Base-by-base conservation (phyloP, 2,113 vertebrate genomes). In the Oreamnos americanus region DNA sequence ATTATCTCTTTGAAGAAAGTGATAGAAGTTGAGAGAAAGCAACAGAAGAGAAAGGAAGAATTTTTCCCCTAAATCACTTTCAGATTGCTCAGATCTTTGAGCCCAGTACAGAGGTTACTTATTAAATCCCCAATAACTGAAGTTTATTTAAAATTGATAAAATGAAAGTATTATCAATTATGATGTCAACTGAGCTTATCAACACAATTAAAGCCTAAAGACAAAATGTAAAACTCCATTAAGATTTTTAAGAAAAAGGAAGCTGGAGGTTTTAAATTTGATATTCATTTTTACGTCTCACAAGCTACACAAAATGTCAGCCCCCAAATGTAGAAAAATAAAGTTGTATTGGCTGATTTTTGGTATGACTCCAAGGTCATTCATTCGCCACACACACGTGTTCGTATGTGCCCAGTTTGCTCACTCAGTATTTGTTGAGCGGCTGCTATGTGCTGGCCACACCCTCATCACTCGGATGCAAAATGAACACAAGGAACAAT, bases 101-200 rank as follows among this genome's bases (percentile, higher is more conserved):
- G 26, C 25, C 11, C 1, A 7, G 33, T 12, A 39, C 64, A 74
- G 53, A 26, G 39, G 39, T 30, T 67, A 49, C 26, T 85, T 64
- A 62, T 76, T 88, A 79, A 89, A 43, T 83, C 76, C 25, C 78
- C 51, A 82, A 25, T 47, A 58, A 84, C 58, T 7, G 64, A 49
- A 93, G 30, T 36, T 62, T 87, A 94, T 55, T 94, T 90, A 90
- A 95, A 91, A 91, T 30, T 91, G 51, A 57, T 47, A 90, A 76
- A 82, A 19, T 30, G 23, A 76, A 58, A 9, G 12, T 39, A 39
- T 78, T 67, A 64, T 12, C 47, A 28, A 3, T 43, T 43, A 85
- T 5, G 26, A 88, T 49, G 57, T 76, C 39, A 53, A 2, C 6
- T 49, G 53, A 49, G 94, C 39, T 55, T 78, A 33, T 78, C 17